Evolutionary conservation across 2,113 vertebrate genomes (phyloP).

Genomic region (Dromas ardeola): DNA sequence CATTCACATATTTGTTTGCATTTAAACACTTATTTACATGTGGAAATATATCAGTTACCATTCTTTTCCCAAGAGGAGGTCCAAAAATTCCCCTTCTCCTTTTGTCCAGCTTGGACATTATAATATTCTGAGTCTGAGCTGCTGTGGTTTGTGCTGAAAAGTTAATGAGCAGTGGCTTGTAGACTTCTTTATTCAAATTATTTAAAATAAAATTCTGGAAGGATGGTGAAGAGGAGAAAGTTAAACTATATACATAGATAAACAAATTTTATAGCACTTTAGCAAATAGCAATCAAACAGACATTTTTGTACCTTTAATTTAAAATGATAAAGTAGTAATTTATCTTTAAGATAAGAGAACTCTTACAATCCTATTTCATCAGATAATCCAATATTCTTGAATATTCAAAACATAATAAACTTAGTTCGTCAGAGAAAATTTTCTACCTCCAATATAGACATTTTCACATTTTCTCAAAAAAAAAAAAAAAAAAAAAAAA

Average conservation of each 20-base stretch:
- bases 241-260: neutral
- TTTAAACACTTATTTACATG: neutral
- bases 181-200: conserved; percentile 83
- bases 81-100: conserved; percentile 88
- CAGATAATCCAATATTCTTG: neutral
- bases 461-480: neutral
- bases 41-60: conserved; percentile 71
- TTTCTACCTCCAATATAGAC: neutral
- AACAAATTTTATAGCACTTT: neutral
- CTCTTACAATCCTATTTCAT: neutral
- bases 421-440: neutral
- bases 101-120: conserved; percentile 92
- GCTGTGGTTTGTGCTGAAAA: conserved; percentile 94
- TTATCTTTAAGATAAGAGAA: neutral
- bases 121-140: conserved; percentile 89
- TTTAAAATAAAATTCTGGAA: conserved; percentile 89
- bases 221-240: conserved; percentile 13
- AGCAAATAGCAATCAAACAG: neutral
- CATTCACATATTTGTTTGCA: neutral
- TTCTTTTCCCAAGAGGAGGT: conserved; percentile 86
- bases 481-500: neutral
- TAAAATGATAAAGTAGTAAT: neutral
- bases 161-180: conserved; percentile 89
- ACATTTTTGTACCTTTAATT: neutral
- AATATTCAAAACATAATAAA: neutral